Percentiles rank a stretch among this genome's conserved stretches.
These are phyloP conservation scores for Choristoneura rosaceana DNA, from an alignment of 2,888 invertebrate genomes.

Conservation along the genomic window DNA sequence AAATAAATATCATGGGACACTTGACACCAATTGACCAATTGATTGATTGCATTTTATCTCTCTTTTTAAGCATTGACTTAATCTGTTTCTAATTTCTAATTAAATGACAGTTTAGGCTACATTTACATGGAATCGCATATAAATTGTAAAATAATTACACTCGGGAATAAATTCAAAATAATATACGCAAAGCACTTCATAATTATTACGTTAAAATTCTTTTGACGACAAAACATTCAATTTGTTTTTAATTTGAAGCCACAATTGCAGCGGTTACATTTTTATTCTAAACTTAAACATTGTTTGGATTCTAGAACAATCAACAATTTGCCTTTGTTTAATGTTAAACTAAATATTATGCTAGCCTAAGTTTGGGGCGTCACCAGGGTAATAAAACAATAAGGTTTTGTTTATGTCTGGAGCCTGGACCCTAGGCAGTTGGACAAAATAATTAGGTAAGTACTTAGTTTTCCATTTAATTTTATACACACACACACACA, in stretches of 20 bases:
- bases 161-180: no score
- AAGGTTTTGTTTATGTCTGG: slow-evolving; percentile 13
- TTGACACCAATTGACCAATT: no score
- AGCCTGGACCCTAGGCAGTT: neutral
- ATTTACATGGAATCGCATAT: no score
- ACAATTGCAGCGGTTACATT: neutral
- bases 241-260: neutral
- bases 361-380: neutral
- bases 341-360: slow-evolving; percentile 18
- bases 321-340: slow-evolving; percentile 14
- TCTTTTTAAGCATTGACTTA: neutral
- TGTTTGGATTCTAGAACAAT: slow-evolving; percentile 6
- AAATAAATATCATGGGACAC: no score
- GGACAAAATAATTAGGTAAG: neutral
- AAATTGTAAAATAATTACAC: no score
- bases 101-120: no score
- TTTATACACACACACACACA: no score
- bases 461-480: neutral
- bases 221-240: neutral
- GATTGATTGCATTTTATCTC: no score
- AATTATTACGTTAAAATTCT: neutral
- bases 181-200: neutral
- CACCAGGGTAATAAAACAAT: slow-evolving; percentile 23
- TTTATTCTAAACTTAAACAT: neutral
- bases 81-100: no score